phyloP scores from a whole-genome alignment of 2,113 vertebrate species.

The Ictalurus furcatus region DNA sequence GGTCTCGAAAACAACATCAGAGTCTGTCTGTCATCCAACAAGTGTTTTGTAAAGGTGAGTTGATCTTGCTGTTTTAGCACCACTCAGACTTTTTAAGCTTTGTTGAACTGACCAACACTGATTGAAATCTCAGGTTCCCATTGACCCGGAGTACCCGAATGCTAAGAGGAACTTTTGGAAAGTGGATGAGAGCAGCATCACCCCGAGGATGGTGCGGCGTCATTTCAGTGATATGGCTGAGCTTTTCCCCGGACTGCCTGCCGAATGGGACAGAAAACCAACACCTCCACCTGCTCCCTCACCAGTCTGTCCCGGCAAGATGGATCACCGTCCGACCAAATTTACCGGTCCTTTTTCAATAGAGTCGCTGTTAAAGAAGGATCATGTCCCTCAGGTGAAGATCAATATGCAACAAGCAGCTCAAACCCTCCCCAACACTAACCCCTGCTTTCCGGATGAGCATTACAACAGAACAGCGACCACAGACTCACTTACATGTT shows the following conservation, averaged over 20 bases:
- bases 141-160: conserved; percentile 48
- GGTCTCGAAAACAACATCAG: conserved; percentile 62
- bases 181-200: conserved; percentile 57
- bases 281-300: background rate
- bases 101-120: background rate
- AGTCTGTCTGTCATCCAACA: conserved; percentile 67
- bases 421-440: background rate
- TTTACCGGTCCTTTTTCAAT: conserved; percentile 70
- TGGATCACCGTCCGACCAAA: conserved; percentile 50
- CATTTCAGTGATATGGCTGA: conserved; percentile 66
- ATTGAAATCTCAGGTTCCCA: conserved; percentile 57
- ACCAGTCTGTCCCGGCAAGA: background rate
- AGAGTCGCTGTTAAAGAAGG: conserved; percentile 67
- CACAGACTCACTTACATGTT: background rate
- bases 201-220: conserved; percentile 64
- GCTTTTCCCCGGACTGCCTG: conserved; percentile 59
- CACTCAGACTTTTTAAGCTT: background rate
- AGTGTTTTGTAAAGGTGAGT: conserved; percentile 69
- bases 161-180: conserved; percentile 69
- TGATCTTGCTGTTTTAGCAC: background rate
- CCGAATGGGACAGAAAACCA: background rate
- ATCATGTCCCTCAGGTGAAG: background rate
- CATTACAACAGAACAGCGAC: background rate
- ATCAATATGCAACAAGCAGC: background rate
- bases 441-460: background rate